Conservation (phyloP, 2,113 vertebrate genomes). For the Petroica traversi region DNA sequence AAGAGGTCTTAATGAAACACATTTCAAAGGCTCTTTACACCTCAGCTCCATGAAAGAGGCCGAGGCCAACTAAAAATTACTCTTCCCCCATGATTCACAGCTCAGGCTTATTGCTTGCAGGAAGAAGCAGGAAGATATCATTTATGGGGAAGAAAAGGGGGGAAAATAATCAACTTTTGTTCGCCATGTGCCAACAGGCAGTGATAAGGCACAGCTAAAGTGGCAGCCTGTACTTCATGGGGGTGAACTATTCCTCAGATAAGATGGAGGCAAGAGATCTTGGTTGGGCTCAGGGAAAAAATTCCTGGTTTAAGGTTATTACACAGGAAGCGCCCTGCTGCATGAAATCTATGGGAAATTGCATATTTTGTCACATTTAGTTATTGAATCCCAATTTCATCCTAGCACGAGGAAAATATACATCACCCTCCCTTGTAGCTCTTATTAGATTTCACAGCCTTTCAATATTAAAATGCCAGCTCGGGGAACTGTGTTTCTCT, state of each 20-base stretch:
- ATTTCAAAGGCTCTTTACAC: background rate
- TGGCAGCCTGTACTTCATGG: slow-evolving; percentile 62
- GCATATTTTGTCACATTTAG: slow-evolving; percentile 83
- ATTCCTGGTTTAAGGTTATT: slow-evolving; percentile 72
- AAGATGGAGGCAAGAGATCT: slow-evolving; percentile 65
- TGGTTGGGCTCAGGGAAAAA: background rate
- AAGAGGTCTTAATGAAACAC: background rate
- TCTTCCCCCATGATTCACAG: background rate
- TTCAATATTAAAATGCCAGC: slow-evolving; percentile 81
- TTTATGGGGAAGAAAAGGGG: slow-evolving; percentile 25
- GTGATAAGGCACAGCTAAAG: slow-evolving; percentile 70
- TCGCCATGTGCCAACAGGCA: slow-evolving; percentile 53
- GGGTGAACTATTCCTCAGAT: slow-evolving; percentile 69
- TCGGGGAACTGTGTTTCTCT: slow-evolving; percentile 57
- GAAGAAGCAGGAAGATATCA: slow-evolving; percentile 60
- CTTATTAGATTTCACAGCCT: slow-evolving; percentile 82
- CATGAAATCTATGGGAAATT: slow-evolving; percentile 76
- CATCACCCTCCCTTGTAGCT: slow-evolving; percentile 71
- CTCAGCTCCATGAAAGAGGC: background rate
- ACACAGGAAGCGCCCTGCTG: slow-evolving; percentile 71
- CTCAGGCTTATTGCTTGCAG: background rate
- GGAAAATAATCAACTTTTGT: slow-evolving; percentile 49
- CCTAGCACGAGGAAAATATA: slow-evolving; percentile 46
- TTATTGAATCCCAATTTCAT: slow-evolving; percentile 79
- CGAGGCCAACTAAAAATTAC: background rate